Base-by-base conservation (phyloP, 2,888 invertebrate species). In the Drosophila testacea region DNA sequence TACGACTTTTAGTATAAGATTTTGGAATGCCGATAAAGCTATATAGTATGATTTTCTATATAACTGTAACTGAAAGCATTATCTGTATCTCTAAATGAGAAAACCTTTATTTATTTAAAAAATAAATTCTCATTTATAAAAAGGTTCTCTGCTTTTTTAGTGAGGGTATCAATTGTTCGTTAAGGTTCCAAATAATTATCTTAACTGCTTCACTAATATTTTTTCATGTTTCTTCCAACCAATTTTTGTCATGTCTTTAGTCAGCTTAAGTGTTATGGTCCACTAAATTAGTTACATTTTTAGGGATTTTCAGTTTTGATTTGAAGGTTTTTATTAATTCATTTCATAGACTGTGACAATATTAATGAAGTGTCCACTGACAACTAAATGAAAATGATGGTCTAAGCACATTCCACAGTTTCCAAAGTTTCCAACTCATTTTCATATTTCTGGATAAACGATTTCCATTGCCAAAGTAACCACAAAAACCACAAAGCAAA, bases 251-350 rank as follows among this genome's bases (percentile, higher is more conserved):
- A 69, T 81, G 82, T 80, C 77, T 83, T 77, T 77, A 80, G 77
- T 67, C 74, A 68, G 81, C 79, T 90, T 88, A 86, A 84, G 79
- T 81, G 83, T 88, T 84, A 81, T 83, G 79, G 79, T 82, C 68
- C 79, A 81, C 73, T 74, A 79, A 89, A 83, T 87, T 79, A 81
- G 78, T 74, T 63, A 66, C 51, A 59, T 70, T 65, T 77, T 52
- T 7, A 16, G 56, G 16, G 50, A 28, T 42, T 65, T 60, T 32
- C 6, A 60, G 16, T 47, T 63, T 13, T 54, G 39, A 16, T 10
- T 16, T 16, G 42, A 54, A 51, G 52, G 13, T 27, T 57, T 46
- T 62, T 68, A 59, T 66, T 57, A 60, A 64, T 71, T 69, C 11
- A 51, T 66, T 59, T 47, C 41, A 59, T n/a, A 42, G 47, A 54